These are phyloP conservation scores for Chanos chanos DNA, from an alignment of 2,797 vertebrate genomes.

Conservation along the genomic window DNA sequence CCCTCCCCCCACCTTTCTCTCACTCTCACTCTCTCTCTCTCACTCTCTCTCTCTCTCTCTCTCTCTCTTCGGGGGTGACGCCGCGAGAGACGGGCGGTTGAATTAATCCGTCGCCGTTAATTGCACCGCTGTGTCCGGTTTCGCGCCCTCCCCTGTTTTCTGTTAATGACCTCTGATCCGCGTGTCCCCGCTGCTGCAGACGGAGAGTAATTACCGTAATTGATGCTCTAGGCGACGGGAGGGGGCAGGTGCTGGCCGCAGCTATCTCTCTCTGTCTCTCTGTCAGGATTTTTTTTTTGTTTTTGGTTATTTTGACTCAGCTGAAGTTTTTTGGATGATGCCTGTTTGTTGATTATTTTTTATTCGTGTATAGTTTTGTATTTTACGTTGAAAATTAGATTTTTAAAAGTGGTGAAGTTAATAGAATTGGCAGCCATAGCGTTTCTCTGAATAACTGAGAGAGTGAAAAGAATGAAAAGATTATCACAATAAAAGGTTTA, in stretches of 20 bases:
- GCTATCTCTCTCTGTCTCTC: constrained; percentile 28
- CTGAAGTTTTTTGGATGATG: no score
- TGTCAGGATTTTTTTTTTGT: constrained; percentile 40
- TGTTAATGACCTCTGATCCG: constrained; percentile 80
- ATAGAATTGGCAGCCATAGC: no score
- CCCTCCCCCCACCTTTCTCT: constrained; percentile 7
- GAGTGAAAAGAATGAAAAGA: no score
- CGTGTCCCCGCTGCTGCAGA: constrained; percentile 69
- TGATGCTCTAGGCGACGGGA: constrained; percentile 43
- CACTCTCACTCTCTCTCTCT: constrained; percentile 20
- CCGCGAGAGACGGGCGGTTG: constrained; percentile 64
- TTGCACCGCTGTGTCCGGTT: constrained; percentile 68
- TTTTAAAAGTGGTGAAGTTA: no score
- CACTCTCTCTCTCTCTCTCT: constrained; percentile 16
- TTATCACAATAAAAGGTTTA: no score
- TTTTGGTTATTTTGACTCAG: no score
- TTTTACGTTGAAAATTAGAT: no score
- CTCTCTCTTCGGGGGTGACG: constrained; percentile 42
- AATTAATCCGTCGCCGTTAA: constrained; percentile 83
- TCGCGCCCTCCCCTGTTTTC: constrained; percentile 55
- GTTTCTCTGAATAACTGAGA: no score
- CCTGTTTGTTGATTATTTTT: no score
- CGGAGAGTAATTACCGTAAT: constrained; percentile 53
- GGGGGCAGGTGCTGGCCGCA: constrained; percentile 10
- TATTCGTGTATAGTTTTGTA: no score